These are phyloP conservation scores for Chionoecetes opilio DNA, from an alignment of 1,140 invertebrate species.

Conservation along the genomic window DNA sequence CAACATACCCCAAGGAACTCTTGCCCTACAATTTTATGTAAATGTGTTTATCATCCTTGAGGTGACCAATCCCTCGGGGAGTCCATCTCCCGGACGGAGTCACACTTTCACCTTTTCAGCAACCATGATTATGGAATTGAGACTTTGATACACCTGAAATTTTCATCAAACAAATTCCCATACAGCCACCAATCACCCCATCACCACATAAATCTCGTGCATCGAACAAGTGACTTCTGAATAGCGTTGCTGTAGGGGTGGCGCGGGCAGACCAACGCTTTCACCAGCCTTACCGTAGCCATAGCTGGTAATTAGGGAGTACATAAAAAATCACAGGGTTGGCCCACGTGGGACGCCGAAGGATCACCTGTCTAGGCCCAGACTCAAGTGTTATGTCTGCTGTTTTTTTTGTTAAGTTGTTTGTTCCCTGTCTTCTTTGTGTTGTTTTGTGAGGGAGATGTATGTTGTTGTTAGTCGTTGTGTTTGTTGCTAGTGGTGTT, in stretches of 20 bases:
- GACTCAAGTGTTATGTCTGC: background rate
- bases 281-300: background rate
- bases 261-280: background rate
- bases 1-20: background rate
- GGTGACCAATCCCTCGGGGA: background rate
- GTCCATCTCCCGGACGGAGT: background rate
- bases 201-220: background rate
- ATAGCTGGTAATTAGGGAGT: background rate
- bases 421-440: background rate
- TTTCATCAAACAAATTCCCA: background rate
- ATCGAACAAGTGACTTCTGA: background rate
- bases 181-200: background rate
- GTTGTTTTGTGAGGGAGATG: background rate
- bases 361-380: background rate
- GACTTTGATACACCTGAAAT: background rate
- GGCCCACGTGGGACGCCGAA: background rate
- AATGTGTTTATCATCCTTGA: background rate
- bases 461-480: background rate
- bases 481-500: background rate
- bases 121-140: background rate
- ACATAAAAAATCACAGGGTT: slow-evolving; percentile 10
- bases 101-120: slow-evolving; percentile 3
- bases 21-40: slow-evolving; percentile 5
- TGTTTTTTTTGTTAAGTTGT: background rate
- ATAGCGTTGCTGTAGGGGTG: background rate